phyloP scores from a whole-genome alignment of 2,888 invertebrate genomes.

The Dicranocentrus wangi region DNA sequence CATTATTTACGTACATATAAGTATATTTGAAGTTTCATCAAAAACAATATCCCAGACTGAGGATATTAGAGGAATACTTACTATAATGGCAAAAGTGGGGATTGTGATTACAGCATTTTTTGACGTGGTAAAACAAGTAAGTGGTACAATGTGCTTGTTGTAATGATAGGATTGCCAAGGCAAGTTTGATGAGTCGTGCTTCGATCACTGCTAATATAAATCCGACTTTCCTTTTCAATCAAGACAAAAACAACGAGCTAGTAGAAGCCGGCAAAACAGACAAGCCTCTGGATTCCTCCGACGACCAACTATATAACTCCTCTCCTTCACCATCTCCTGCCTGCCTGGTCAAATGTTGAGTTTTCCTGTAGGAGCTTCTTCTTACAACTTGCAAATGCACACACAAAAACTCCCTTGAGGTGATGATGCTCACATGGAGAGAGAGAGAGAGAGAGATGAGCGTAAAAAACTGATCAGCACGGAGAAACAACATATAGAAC shows the following conservation, averaged over 20 bases:
- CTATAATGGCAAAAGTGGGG: too few relatives aligned
- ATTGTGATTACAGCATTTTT: slow-evolving; percentile 15
- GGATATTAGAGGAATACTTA: too few relatives aligned
- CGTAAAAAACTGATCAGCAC: background rate
- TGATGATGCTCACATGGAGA: background rate
- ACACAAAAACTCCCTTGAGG: slow-evolving; percentile 17
- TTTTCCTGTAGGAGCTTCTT: too few relatives aligned
- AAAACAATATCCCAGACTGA: too few relatives aligned
- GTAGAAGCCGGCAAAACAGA: too few relatives aligned
- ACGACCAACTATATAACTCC: too few relatives aligned
- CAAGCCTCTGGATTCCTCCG: too few relatives aligned
- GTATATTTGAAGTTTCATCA: too few relatives aligned
- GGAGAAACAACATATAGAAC: background rate
- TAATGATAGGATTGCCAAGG: background rate
- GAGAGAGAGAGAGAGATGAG: background rate
- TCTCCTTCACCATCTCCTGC: too few relatives aligned
- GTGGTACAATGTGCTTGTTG: background rate
- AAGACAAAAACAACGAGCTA: background rate
- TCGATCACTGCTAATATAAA: background rate
- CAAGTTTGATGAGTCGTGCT: slow-evolving; percentile 1
- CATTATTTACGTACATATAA: too few relatives aligned
- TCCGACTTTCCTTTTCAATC: slow-evolving; percentile 19
- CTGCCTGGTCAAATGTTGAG: too few relatives aligned
- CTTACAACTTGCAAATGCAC: background rate
- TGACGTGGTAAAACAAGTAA: slow-evolving; percentile 19